Evolutionary conservation across 2,113 vertebrate species (phyloP).

Genomic region (Tyto alba): DNA sequence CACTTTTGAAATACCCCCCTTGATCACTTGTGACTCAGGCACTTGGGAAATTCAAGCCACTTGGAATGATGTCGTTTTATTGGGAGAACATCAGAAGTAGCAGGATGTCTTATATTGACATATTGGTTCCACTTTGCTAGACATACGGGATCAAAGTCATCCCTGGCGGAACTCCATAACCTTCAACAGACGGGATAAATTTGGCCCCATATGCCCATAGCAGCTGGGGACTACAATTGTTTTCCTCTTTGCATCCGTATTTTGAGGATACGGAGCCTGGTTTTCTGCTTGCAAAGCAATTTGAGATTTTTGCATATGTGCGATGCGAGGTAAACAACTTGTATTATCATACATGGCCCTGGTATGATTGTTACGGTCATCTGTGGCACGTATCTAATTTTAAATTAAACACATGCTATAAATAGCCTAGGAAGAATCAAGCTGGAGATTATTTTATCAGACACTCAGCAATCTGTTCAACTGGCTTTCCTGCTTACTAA

Average conservation of each 20-base stretch:
- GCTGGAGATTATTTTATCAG: slow-evolving; percentile 49
- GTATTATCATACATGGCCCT: neutral
- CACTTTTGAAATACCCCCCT: neutral
- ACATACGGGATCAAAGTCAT: slow-evolving; percentile 43
- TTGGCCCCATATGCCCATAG: slow-evolving; percentile 1
- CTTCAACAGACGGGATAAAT: slow-evolving; percentile 44
- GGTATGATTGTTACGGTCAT: slow-evolving; percentile 13
- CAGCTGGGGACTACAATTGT: slow-evolving; percentile 41
- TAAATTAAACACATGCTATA: slow-evolving; percentile 30
- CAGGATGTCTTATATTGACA: slow-evolving; percentile 14
- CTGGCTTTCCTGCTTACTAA: slow-evolving; percentile 4
- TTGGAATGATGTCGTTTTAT: neutral
- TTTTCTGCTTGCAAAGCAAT: neutral
- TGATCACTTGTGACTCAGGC: neutral
- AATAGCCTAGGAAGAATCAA: slow-evolving; percentile 51
- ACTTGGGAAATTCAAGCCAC: neutral
- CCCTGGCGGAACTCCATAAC: slow-evolving; percentile 32
- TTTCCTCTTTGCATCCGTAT: slow-evolving; percentile 1
- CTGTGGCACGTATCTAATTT: slow-evolving; percentile 16
- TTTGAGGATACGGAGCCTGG: neutral
- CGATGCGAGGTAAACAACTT: neutral
- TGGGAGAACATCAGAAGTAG: slow-evolving; percentile 4
- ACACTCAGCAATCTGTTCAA: slow-evolving; percentile 30
- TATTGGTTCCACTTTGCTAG: slow-evolving; percentile 47
- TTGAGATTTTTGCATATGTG: neutral